Conservation (phyloP, 2,113 vertebrate species). For the Psammodynastes pulverulentus region DNA sequence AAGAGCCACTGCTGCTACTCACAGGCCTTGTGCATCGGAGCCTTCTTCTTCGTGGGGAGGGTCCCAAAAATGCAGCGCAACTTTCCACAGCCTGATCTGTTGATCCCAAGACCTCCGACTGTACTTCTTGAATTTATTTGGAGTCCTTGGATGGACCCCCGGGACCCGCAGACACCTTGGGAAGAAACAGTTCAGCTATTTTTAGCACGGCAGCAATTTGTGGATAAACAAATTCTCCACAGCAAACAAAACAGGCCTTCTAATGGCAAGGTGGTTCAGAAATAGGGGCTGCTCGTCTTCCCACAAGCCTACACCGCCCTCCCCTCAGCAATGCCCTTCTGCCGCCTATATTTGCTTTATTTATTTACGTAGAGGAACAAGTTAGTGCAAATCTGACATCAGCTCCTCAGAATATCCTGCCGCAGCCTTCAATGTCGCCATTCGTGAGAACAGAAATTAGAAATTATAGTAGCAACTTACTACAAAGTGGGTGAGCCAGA, state of each 20-base stretch:
- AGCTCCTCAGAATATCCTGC: not conserved
- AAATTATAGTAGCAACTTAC: not conserved
- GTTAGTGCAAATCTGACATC: not conserved
- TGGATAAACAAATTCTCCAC: too few relatives aligned
- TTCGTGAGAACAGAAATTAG: not conserved
- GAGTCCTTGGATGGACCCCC: slow-evolving; percentile 90
- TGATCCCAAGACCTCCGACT: slow-evolving; percentile 98
- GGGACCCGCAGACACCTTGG: slow-evolving; percentile 83
- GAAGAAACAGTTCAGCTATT: not conserved
- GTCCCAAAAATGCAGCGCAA: slow-evolving; percentile 93
- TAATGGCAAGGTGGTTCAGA: not conserved
- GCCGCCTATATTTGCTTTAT: not conserved
- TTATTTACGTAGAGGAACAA: not conserved
- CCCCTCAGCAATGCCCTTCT: not conserved
- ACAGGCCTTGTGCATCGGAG: slow-evolving; percentile 79
- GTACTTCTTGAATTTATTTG: slow-evolving; percentile 97
- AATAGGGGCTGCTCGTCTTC: not conserved
- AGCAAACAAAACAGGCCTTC: not conserved
- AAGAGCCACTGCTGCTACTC: slow-evolving; percentile 47
- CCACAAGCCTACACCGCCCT: not conserved
- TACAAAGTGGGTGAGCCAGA: not conserved
- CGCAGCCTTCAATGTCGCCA: not conserved
- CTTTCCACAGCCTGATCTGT: slow-evolving; percentile 94
- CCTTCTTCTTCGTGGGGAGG: slow-evolving; percentile 76
- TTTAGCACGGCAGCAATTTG: not conserved